phyloP scores from a whole-genome alignment of 1,140 invertebrate species.

The Lasioglossum albipes region DNA sequence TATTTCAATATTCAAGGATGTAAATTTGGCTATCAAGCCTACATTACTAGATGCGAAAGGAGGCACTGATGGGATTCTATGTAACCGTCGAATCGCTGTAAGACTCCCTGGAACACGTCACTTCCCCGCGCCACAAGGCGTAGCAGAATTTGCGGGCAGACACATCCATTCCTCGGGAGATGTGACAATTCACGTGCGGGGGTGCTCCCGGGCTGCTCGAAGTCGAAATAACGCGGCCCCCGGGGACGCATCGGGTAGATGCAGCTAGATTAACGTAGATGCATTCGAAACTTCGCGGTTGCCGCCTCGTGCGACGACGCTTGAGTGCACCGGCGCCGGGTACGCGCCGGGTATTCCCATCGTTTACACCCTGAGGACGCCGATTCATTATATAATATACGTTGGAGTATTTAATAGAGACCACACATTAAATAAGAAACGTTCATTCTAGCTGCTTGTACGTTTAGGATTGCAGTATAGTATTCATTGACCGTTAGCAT shows the following conservation, averaged over 20 bases:
- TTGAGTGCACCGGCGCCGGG: background rate
- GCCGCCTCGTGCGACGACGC: background rate
- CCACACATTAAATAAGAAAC: no score
- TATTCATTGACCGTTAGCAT: no score
- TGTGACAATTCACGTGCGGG: constrained; percentile 25
- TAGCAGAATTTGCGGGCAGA: constrained; percentile 11
- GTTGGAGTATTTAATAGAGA: no score
- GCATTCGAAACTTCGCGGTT: background rate
- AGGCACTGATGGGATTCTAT: background rate
- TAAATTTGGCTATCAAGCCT: background rate
- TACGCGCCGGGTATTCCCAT: constrained; percentile 2
- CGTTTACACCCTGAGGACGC: background rate
- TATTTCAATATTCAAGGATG: background rate
- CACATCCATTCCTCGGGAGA: constrained; percentile 24
- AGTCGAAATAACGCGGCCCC: constrained; percentile 12
- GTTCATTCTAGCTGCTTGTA: background rate
- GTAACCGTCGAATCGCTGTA: constrained; percentile 20
- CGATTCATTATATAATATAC: background rate
- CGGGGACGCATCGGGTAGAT: background rate
- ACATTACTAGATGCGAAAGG: background rate
- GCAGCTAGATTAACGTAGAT: constrained; percentile 4
- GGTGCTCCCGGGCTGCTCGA: constrained; percentile 3
- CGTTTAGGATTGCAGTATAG: no score
- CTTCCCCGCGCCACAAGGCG: constrained; percentile 4
- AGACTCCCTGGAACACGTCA: constrained; percentile 5